Conservation (phyloP, 2,113 vertebrate species). For the Poecile atricapillus region DNA sequence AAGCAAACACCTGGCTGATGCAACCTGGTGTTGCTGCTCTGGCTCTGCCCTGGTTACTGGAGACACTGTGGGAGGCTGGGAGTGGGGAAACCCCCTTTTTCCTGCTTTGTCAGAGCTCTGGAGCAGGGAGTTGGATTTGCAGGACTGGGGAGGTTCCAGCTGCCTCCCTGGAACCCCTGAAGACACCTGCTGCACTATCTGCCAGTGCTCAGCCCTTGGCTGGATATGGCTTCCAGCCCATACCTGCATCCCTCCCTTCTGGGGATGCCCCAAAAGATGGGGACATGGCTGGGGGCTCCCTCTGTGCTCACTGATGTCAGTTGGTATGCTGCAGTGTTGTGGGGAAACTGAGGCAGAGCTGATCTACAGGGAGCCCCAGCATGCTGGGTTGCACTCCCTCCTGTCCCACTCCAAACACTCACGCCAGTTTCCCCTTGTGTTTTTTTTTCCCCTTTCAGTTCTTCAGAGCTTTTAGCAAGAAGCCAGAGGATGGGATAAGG, state of each 20-base stretch:
- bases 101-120: neutral
- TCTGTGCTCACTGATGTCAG: neutral
- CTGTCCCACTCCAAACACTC: neutral
- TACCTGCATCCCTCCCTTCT: neutral
- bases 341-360: neutral
- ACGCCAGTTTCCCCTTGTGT: neutral
- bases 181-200: neutral
- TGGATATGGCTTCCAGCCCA: neutral
- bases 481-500: slow-evolving; percentile 55
- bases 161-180: neutral
- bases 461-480: slow-evolving; percentile 82
- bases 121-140: neutral
- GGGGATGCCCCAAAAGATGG: fast-evolving
- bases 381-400: neutral
- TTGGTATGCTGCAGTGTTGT: neutral
- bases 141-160: neutral
- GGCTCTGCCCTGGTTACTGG: neutral
- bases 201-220: neutral
- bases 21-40: neutral
- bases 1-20: slow-evolving; percentile 37
- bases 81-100: neutral
- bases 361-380: neutral
- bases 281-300: fast-evolving
- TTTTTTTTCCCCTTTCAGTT: slow-evolving; percentile 74
- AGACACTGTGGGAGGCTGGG: neutral